Base-by-base conservation (phyloP, 2,888 invertebrate genomes). In the Hirudinaria manillensis region DNA sequence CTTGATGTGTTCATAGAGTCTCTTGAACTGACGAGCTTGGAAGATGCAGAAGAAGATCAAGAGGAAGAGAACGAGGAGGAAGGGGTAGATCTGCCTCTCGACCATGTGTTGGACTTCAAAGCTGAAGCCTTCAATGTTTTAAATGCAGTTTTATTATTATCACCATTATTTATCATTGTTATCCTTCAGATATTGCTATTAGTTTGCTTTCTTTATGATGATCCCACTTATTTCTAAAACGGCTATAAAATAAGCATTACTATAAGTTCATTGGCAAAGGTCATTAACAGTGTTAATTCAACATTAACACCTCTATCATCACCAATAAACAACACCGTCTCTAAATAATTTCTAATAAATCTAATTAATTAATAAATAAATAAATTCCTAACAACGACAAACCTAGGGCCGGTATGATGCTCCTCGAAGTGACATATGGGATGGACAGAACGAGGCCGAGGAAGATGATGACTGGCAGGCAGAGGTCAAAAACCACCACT, bases 1-100 rank as follows among this genome's bases (percentile, higher is more conserved):
- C 87, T 97, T 96, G 83, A 99, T 99, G 86, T 96, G 96, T 84
- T 97, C 94, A 85, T 97, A 97, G 27, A 99, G 87, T 82, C 93
- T 92, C 82, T 90, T 91, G 87, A 99, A 94, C 85, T 98, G 97
- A 75, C 92, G 90, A 76, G 95, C 90, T 89, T 98, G 93, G 82
- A 95, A 91, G 78, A 89, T 89, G 75, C 93, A 88, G 79, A 94
- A 89, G 72, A 89, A 89, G 73, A 89, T 86, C 72, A 91, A 87
- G 75, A 91, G 86, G 72, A 89, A 89, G 36, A 91, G 87, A 70
- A 93, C 87, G 82, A 97, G 87, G 79, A 95, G 88, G 81, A 92
- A 91, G 38, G 97, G 97, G 87, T 97, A 98, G 16, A 95, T 90
- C 80, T 93, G 88, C 73, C 95, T 89, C 45, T 91, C 90, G 55